Evolutionary conservation across 2,888 invertebrate genomes (phyloP).

Genomic region (Gasteruption jaculator): DNA sequence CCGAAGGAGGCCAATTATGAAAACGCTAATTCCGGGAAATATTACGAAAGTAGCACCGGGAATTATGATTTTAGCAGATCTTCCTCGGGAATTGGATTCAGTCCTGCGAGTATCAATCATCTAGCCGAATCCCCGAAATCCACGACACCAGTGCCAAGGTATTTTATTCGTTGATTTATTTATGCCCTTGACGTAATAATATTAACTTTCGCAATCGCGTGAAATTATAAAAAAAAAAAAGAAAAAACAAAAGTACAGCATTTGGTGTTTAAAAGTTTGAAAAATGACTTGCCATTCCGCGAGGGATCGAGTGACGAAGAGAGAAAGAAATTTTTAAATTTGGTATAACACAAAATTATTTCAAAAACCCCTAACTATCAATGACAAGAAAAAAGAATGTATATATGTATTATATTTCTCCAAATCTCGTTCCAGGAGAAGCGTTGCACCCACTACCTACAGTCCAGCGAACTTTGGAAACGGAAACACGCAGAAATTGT

Average conservation of each 20-base stretch:
- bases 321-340: no score
- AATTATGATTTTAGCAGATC: conserved; percentile 39
- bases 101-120: conserved; percentile 47
- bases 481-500: conserved; percentile 33
- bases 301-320: no score
- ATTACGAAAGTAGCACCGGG: conserved; percentile 41
- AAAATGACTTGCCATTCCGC: no score
- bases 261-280: no score
- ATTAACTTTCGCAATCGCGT: no score
- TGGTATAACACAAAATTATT: no score
- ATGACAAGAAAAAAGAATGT: background rate
- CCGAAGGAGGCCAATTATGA: conserved; percentile 40
- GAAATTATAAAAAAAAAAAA: no score
- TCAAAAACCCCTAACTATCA: background rate
- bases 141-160: conserved; percentile 45
- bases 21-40: conserved; percentile 34
- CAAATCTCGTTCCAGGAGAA: conserved; percentile 32
- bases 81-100: conserved; percentile 43
- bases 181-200: background rate
- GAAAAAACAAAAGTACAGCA: no score
- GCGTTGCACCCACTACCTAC: conserved; percentile 38
- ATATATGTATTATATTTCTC: conserved; percentile 7
- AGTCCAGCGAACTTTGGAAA: conserved; percentile 40
- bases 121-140: conserved; percentile 43
- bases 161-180: conserved; percentile 8